Percentiles rank a stretch among this genome's conserved stretches.
These are phyloP conservation scores for Enchytraeus crypticus DNA, from an alignment of 2,888 invertebrate genomes.

Conservation along the genomic window DNA sequence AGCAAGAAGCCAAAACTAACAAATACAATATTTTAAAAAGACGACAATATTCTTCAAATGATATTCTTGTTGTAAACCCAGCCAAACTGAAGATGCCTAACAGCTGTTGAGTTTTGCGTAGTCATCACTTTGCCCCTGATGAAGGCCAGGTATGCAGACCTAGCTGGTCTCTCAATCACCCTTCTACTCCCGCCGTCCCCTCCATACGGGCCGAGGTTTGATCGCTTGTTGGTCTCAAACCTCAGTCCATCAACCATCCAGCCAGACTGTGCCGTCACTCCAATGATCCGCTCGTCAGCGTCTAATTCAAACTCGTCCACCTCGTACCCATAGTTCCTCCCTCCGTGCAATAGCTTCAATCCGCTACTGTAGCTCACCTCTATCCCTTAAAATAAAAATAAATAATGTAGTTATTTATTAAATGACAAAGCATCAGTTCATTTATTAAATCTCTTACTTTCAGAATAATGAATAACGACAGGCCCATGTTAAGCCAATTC, in stretches of 20 bases:
- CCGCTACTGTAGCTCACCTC: background rate
- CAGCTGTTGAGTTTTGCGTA: background rate
- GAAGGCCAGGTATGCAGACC: background rate
- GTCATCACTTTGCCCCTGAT: slow-evolving; percentile 3
- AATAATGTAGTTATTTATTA: too few relatives aligned
- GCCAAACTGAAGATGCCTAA: background rate
- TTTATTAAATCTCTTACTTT: too few relatives aligned
- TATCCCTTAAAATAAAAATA: too few relatives aligned
- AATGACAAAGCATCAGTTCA: too few relatives aligned
- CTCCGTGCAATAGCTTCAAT: background rate
- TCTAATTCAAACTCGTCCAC: background rate
- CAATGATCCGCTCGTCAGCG: background rate
- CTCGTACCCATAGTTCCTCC: background rate
- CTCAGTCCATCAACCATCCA: background rate
- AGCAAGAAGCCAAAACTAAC: too few relatives aligned
- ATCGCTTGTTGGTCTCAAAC: background rate
- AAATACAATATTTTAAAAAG: too few relatives aligned
- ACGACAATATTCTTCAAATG: too few relatives aligned
- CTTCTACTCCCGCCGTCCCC: background rate
- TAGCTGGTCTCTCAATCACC: background rate
- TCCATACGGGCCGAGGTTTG: background rate
- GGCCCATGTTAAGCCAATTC: too few relatives aligned
- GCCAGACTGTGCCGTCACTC: background rate
- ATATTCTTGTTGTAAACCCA: slow-evolving; percentile 5
- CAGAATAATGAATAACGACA: too few relatives aligned